Percentiles rank a stretch among this genome's conserved stretches.
Evolutionary conservation across 2,113 vertebrate genomes (phyloP).

Genomic region (Malaclemys terrapin): DNA sequence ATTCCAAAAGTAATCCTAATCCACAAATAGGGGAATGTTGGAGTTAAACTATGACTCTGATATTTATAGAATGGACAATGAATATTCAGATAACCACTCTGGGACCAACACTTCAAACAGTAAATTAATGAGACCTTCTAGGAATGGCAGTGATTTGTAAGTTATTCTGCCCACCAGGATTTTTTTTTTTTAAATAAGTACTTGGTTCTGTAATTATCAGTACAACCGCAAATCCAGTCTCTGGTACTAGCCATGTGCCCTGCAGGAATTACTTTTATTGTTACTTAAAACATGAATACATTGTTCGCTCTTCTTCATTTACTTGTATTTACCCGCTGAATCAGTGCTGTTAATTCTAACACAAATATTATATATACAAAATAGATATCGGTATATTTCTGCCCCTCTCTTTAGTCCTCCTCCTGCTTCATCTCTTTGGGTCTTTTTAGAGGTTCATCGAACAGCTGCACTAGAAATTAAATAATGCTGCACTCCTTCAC

Average conservation of each 20-base stretch:
- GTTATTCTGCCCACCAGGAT: background rate
- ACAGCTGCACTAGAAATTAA: background rate
- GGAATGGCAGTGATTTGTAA: conserved; percentile 36
- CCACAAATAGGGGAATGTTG: background rate
- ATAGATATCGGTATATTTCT: background rate
- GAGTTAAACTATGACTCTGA: background rate
- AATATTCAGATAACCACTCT: conserved; percentile 12
- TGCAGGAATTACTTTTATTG: conserved; percentile 23
- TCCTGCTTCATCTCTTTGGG: background rate
- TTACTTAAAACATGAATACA: conserved; percentile 23
- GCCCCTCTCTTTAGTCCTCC: background rate
- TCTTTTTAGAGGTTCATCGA: background rate
- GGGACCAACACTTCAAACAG: conserved; percentile 11
- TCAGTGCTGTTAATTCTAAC: background rate
- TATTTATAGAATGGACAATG: background rate
- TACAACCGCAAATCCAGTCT: conserved; percentile 18
- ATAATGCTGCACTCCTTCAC: background rate
- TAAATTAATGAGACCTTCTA: background rate
- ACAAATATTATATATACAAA: background rate
- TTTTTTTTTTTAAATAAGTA: conserved; percentile 3
- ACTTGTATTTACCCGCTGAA: background rate
- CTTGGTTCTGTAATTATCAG: conserved; percentile 61
- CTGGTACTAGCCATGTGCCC: conserved; percentile 37
- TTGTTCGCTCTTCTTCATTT: background rate
- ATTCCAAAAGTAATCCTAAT: background rate